phyloP scores from a whole-genome alignment of 2,888 invertebrate species.

The Heliconius cydno region DNA sequence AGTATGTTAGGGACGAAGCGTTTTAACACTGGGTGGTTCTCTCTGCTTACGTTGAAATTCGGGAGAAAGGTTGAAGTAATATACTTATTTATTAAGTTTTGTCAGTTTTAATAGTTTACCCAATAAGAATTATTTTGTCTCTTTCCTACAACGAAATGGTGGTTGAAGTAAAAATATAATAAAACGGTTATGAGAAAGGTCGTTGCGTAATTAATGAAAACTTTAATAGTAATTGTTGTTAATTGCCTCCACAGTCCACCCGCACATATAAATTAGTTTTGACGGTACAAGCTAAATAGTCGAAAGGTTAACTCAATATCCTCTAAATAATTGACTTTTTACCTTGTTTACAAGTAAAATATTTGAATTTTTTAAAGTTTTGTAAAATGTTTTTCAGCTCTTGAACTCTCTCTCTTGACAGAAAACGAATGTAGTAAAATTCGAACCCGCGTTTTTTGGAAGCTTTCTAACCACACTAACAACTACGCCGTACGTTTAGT shows the following conservation, averaged over 20 bases:
- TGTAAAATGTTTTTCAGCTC: no score
- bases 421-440: not conserved
- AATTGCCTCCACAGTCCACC: slow-evolving; percentile 26
- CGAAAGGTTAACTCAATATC: slow-evolving; percentile 25
- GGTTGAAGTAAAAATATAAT: not conserved
- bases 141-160: not conserved
- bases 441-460: accelerated
- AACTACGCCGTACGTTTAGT: not conserved
- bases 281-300: slow-evolving; percentile 30
- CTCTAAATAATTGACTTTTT: not conserved
- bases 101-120: no score
- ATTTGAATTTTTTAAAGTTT: no score
- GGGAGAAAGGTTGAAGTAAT: no score
- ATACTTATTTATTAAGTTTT: no score
- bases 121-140: no score
- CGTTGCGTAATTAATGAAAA: slow-evolving; percentile 25
- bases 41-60: no score
- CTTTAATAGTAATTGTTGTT: slow-evolving; percentile 33
- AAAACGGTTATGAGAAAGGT: slow-evolving; percentile 34
- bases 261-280: slow-evolving; percentile 37
- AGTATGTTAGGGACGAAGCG: no score
- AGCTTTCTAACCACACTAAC: not conserved
- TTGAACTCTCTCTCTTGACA: no score
- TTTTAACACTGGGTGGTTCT: no score
- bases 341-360: not conserved